Base-by-base conservation (phyloP, 2,888 invertebrate species). In the Caenorhabditis sp. region DNA sequence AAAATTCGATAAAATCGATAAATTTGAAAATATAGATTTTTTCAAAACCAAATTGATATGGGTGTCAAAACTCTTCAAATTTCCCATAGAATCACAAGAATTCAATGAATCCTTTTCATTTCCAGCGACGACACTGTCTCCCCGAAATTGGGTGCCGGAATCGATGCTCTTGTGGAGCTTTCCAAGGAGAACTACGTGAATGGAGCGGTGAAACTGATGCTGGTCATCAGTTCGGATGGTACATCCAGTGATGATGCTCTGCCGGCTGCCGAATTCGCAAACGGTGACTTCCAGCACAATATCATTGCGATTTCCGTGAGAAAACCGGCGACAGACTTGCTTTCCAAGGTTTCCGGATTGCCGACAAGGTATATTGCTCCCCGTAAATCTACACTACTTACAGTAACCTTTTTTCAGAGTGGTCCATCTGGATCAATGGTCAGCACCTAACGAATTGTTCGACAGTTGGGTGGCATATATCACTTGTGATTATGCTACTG, bases 371-470 rank as follows among this genome's bases (percentile, higher is more conserved):
- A 55, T 37, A n/a, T n/a, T n/a, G n/a, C n/a, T n/a, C n/a, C n/a
- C n/a, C n/a, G n/a, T n/a, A n/a, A n/a, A n/a, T n/a, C n/a, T n/a
- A n/a, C n/a, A n/a, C n/a, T 47, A 2, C 18, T 20, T 47, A 47
- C 2, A 2, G 47, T 47, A 18, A 47, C 4, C 9, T 20, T 47
- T 3, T 47, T 47, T 3, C 74, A 88, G 89, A 72, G 90, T 90
- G 0, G 83, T 90, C 65, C 89, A 90, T 71, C 84, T 90, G n/a
- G 85, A 85, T 26, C 77, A 89, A 58, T 90, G 90, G 90, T 71
- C 72, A n/a, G 85, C 84, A 18, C 79, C 83, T 26, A 83, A 84
- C 53, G 88, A 89, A 28, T 69, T 90, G 3, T 89, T 89, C 82
- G 82, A 83, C 61, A 87, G 87, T 62, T 89, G 89, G 90, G 64